A percentile compares a stretch with the other conserved stretches of the same genome.
These are phyloP conservation scores for Polydrusus tereticollis DNA, from an alignment of 2,888 invertebrate species.

Conservation along the genomic window DNA sequence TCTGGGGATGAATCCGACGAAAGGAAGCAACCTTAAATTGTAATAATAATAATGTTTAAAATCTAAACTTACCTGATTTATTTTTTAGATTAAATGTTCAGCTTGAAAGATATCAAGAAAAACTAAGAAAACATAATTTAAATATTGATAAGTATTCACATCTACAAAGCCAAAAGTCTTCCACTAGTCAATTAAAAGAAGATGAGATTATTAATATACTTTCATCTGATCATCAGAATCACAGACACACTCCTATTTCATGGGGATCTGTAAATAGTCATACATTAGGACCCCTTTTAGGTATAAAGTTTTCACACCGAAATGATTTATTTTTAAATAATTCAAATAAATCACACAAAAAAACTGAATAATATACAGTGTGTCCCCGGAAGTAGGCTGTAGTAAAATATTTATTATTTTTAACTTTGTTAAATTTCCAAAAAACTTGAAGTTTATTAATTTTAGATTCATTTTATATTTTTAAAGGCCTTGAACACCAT, in stretches of 20 bases:
- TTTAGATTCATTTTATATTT: no score
- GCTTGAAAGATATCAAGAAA: slow-evolving; percentile 82
- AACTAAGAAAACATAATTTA: slow-evolving; percentile 67
- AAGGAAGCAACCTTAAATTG: no score
- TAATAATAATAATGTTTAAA: no score
- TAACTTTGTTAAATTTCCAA: no score
- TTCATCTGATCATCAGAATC: slow-evolving; percentile 62
- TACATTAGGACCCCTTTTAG: slow-evolving; percentile 77
- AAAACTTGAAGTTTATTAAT: no score
- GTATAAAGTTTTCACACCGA: slow-evolving; percentile 25
- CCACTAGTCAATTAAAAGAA: slow-evolving; percentile 36
- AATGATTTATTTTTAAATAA: background rate
- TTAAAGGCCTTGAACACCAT: no score
- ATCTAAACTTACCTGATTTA: background rate
- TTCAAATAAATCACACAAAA: no score
- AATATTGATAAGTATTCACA: slow-evolving; percentile 51
- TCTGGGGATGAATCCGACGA: no score
- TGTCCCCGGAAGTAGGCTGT: no score
- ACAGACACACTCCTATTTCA: slow-evolving; percentile 68
- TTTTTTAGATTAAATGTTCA: slow-evolving; percentile 78
- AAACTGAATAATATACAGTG: no score
- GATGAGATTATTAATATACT: slow-evolving; percentile 49
- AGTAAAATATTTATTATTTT: no score
- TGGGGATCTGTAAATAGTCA: slow-evolving; percentile 74
- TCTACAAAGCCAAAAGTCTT: slow-evolving; percentile 38